Conservation (phyloP, 2,113 vertebrate genomes). For the Alethe diademata region DNA sequence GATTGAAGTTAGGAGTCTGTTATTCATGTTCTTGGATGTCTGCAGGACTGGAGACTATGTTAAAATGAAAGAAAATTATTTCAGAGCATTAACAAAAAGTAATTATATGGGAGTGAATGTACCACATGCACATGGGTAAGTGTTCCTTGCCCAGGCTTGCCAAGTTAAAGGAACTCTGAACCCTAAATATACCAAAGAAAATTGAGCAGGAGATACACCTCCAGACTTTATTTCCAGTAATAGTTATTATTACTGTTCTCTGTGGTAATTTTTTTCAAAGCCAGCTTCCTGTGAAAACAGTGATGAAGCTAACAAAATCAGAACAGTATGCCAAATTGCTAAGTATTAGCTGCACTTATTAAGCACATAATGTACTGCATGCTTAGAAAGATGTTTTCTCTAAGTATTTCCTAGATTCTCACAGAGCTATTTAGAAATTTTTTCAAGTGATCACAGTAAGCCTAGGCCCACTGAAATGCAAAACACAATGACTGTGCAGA, state of each 20-base stretch:
- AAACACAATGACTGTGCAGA: neutral
- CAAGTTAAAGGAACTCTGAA: neutral
- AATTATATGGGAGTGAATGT: neutral
- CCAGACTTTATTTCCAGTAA: neutral
- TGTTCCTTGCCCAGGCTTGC: neutral
- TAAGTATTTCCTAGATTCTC: neutral
- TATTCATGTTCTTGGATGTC: slow-evolving; percentile 5
- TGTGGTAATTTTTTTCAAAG: neutral
- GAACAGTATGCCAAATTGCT: neutral
- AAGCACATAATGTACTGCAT: neutral
- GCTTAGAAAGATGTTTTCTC: neutral
- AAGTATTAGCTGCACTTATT: neutral
- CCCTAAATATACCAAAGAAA: neutral
- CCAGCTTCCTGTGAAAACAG: neutral
- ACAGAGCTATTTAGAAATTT: neutral
- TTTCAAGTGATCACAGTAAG: neutral
- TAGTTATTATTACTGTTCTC: neutral
- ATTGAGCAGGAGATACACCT: neutral
- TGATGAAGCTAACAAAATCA: neutral
- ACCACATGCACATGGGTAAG: neutral
- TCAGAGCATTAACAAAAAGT: slow-evolving; percentile 8
- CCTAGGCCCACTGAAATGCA: neutral
- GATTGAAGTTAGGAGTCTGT: slow-evolving; percentile 29
- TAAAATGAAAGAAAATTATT: slow-evolving; percentile 24
- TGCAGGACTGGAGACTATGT: neutral